phyloP scores from a whole-genome alignment of 1,140 invertebrate species.

The Phortica variegata region DNA sequence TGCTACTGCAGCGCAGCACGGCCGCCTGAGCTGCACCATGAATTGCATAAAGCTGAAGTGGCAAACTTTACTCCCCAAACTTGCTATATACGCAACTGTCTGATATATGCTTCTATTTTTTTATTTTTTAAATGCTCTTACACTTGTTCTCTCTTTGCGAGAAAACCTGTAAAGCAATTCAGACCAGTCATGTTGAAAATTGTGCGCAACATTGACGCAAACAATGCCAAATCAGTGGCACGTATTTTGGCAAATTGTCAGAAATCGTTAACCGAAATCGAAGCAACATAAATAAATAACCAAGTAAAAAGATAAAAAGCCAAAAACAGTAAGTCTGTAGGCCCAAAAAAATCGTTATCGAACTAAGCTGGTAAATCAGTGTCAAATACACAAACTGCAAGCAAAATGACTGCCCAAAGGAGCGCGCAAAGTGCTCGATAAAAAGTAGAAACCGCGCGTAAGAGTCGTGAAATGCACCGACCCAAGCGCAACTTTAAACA shows the following conservation, averaged over 20 bases:
- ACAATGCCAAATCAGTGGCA: not conserved
- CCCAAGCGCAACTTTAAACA: no score
- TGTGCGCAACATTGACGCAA: no score
- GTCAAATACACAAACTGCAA: constrained; percentile 44
- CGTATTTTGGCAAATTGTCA: constrained; percentile 45
- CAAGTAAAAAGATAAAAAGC: no score
- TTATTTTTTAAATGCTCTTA: constrained; percentile 1
- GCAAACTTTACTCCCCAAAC: constrained; percentile 52
- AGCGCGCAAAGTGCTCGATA: constrained; percentile 25
- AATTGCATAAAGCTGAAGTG: constrained; percentile 52
- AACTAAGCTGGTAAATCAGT: constrained; percentile 27
- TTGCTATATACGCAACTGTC: constrained; percentile 53
- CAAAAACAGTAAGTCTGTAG: no score
- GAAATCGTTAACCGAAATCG: constrained; percentile 31
- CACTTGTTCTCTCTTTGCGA: constrained; percentile 5
- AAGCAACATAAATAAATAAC: constrained; percentile 41
- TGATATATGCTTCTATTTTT: constrained; percentile 34
- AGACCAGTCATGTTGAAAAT: no score
- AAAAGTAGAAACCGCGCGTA: constrained; percentile 3
- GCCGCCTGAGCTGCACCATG: constrained; percentile 17
- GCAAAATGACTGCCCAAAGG: constrained; percentile 24
- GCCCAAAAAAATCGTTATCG: no score
- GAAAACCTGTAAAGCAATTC: no score
- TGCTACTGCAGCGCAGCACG: constrained; percentile 22
- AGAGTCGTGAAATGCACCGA: no score